A percentile compares a stretch with the other conserved stretches of the same genome.
These are phyloP conservation scores for Odontesthes bonariensis DNA, from an alignment of 2,113 vertebrate genomes.

Conservation along the genomic window DNA sequence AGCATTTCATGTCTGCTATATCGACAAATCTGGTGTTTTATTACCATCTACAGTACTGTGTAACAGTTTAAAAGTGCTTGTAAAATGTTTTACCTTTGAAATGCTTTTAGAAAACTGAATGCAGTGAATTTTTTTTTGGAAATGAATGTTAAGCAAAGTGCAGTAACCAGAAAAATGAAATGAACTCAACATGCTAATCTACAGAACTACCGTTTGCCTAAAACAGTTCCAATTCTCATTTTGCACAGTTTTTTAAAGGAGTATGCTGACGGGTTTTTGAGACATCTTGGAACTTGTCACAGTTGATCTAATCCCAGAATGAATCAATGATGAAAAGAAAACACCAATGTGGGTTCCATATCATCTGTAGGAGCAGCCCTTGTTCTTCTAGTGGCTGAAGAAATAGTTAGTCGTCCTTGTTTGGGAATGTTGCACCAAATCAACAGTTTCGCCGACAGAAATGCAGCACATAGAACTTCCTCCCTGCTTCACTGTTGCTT, in stretches of 20 bases:
- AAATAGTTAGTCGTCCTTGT: neutral
- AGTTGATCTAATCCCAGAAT: neutral
- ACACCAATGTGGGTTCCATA: neutral
- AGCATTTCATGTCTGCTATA: neutral
- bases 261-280: neutral
- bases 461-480: neutral
- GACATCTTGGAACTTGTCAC: neutral
- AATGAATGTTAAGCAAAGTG: neutral
- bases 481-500: neutral
- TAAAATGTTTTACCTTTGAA: neutral
- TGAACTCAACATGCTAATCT: neutral
- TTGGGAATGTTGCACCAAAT: neutral
- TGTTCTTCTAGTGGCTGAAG: neutral
- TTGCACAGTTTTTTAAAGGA: too few relatives aligned
- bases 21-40: neutral
- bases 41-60: neutral
- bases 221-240: neutral
- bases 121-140: too few relatives aligned
- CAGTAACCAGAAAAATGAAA: neutral
- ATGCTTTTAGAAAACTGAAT: too few relatives aligned
- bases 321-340: neutral
- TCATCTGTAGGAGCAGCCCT: neutral
- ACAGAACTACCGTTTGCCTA: neutral
- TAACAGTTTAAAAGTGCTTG: neutral
- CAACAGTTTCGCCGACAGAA: neutral